Evolutionary conservation across 1,140 invertebrate species (phyloP), one percentile per base, ranked within the genome.

Genomic region (Euwallacea fornicatus): DNA sequence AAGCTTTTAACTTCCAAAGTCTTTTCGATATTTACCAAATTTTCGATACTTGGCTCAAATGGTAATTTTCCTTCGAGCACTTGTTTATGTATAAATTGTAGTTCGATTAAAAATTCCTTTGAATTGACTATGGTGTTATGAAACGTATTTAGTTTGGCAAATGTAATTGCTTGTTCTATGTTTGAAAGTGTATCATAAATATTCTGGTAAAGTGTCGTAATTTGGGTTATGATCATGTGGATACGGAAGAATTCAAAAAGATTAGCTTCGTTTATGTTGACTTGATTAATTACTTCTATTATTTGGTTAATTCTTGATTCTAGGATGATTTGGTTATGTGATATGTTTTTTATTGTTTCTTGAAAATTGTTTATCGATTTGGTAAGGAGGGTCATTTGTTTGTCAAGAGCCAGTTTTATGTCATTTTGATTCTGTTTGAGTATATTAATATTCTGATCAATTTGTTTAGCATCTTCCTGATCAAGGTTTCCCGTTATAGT

Each of bases 91-190:
- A 66, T 56, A 9, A 54, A 10, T 44, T 68, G 2, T 7, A 68
- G 42, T 58, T 42, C 42, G 7, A 9, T 9, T 55, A 42, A 8
- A 16, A 68, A 55, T 13, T 68, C 41, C 33, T 0, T 62, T 7
- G 67, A 7, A 9, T 53, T 13, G 15, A 69, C 8, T 9, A 61
- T 69, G 8, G 42, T 33, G 21, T 47, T 69, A 50, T 69, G 43
- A n/a, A 69, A 55, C 13, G 58, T 69, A 55, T 69, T 69, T 50
- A 72, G 15, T 66, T 72, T 72, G 13, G 69, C 69, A 46, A 71
- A 66, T 8, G 42, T 58, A 4, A 71, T 59, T 44, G 69, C 63
- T 33, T 15, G 66, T 42, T 66, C 53, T 2, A 60, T 33, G 4
- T 66, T 21, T 6, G 33, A 42, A 10, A 71, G 42, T 3, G 47